phyloP scores from a whole-genome alignment of 2,113 vertebrate genomes.

The Cyphomyrus plagiostoma region DNA sequence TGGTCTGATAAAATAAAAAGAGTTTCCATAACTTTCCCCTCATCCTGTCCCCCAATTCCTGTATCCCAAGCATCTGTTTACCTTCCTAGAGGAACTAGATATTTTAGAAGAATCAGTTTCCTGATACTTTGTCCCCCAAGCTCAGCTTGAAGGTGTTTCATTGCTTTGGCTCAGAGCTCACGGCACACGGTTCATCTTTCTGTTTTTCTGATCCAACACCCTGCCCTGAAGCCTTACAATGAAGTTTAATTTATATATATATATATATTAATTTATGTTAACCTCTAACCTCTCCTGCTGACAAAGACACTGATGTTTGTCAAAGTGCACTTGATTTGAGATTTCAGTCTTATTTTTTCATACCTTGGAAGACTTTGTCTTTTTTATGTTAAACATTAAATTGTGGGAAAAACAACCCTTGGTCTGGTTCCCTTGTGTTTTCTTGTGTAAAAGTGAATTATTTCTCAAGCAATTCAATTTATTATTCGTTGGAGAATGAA shows the following conservation, averaged over 20 bases:
- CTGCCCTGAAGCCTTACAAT: constrained; percentile 18
- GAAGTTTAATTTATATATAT: constrained; percentile 7
- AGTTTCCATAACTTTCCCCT: background rate
- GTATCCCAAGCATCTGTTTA: background rate
- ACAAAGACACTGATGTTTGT: constrained; percentile 20
- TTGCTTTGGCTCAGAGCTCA: background rate
- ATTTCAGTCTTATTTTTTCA: constrained; percentile 21
- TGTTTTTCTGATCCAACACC: background rate
- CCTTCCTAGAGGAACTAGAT: background rate
- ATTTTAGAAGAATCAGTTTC: background rate
- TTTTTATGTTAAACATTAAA: constrained; percentile 24
- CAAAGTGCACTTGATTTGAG: constrained; percentile 20
- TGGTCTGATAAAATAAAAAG: background rate
- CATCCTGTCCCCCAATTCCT: background rate
- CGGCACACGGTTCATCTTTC: background rate
- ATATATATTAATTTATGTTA: constrained; percentile 9
- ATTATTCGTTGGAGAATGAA: background rate
- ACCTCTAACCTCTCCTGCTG: constrained; percentile 3
- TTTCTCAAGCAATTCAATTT: background rate
- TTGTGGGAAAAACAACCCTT: background rate
- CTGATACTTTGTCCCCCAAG: background rate
- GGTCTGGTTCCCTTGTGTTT: background rate
- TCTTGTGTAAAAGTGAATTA: background rate
- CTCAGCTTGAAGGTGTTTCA: background rate
- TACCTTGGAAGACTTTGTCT: constrained; percentile 4